Percentiles rank a stretch among this genome's conserved stretches.
These are phyloP conservation scores for Julus scanicus DNA, from an alignment of 2,888 invertebrate species.

Conservation along the genomic window DNA sequence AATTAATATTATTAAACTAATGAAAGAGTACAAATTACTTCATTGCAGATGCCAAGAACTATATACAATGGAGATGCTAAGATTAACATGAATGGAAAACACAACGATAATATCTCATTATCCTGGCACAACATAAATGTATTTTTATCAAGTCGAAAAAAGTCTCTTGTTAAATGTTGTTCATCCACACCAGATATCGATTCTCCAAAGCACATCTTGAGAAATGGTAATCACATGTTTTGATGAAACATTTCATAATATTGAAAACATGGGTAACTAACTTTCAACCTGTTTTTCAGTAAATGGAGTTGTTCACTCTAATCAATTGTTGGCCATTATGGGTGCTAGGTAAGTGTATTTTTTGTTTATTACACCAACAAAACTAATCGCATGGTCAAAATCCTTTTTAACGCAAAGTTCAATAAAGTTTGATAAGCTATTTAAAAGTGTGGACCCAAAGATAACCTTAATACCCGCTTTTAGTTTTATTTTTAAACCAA, in stretches of 20 bases:
- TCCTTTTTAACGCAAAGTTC: neutral
- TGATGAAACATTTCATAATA: constrained; percentile 17
- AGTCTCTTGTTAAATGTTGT: constrained; percentile 34
- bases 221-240: constrained; percentile 59
- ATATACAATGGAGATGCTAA: neutral
- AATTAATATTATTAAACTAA: neutral
- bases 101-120: constrained; percentile 59
- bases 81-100: neutral
- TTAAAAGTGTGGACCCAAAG: neutral
- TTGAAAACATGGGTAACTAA: constrained; percentile 31
- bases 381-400: neutral
- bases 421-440: neutral
- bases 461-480: neutral
- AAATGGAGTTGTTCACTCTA: constrained; percentile 84
- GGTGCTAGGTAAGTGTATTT: constrained; percentile 68
- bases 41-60: neutral
- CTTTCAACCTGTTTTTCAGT: constrained; percentile 69
- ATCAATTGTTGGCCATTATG: constrained; percentile 87
- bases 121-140: constrained; percentile 63
- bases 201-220: constrained; percentile 61
- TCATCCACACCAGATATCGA: neutral
- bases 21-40: neutral
- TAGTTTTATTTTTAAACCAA: neutral
- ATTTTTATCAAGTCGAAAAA: constrained; percentile 59
- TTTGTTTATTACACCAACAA: neutral